Evolutionary conservation across 2,113 vertebrate species (phyloP), one percentile per base, ranked within the genome.

Genomic region (Prolemur simus): DNA sequence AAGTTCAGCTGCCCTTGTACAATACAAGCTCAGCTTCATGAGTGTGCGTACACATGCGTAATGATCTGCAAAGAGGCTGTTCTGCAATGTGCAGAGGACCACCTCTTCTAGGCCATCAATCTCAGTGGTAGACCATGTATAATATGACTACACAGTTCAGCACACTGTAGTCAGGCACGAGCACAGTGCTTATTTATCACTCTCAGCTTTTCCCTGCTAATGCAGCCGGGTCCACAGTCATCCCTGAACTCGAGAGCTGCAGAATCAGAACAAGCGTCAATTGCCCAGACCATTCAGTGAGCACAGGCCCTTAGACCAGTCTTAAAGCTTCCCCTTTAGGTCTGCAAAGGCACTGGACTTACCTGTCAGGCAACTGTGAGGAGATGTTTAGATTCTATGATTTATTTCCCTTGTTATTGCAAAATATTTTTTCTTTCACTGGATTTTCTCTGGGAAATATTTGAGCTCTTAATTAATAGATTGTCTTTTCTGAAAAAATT

Each of bases 361-460:
- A 91, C 42, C 25, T 29, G 52, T 94, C 78, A 77, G 71, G 32
- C 56, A 95, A 37, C 63, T 74, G n/a, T 56, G 45, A 68, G 42
- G 45, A 68, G 42, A 66, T 81, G 34, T 58, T 92, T 52, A 37
- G 34, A 78, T 60, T 13, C 83, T 94, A 13, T 76, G 47, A 77
- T 74, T 95, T 91, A 37, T 74, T 87, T 86, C 66, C 66, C 52
- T 45, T 63, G 34, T 17, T 89, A 76, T 37, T 94, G 42, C 14
- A 73, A 90, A 90, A 39, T 66, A 56, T 69, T 71, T 81, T 93
- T 91, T 39, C 54, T 96, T 87, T 68, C 20, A 76, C 32, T 49
- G 1, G 94, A 95, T 93, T 94, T 87, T 87, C 29, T 92, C 63
- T 80, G 47, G 64, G 69, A 96, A 97, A 96, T 96, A 82, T 81